Evolutionary conservation across 2,888 invertebrate species (phyloP).

Genomic region (Nephrotoma guestfalica): DNA sequence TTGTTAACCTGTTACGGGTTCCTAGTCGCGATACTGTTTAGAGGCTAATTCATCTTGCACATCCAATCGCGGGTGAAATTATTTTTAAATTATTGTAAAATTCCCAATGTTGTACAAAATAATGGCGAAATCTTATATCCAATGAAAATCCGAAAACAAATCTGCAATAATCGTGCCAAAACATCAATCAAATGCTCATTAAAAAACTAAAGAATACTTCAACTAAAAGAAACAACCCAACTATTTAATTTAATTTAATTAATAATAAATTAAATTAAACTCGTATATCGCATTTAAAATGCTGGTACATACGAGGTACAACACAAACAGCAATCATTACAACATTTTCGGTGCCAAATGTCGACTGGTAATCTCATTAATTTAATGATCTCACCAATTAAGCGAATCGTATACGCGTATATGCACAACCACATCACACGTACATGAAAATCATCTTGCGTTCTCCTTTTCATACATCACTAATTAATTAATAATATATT

Average conservation of each 20-base stretch:
- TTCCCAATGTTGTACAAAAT: background rate
- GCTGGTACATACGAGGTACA: background rate
- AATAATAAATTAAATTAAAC: background rate
- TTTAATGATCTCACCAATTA: background rate
- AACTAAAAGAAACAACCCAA: background rate
- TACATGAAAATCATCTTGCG: background rate
- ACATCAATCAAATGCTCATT: background rate
- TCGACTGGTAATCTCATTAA: background rate
- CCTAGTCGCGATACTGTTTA: no score
- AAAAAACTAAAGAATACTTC: background rate
- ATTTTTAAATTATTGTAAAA: no score
- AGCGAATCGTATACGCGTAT: background rate
- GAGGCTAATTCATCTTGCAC: no score
- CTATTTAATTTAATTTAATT: background rate
- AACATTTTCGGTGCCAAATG: background rate
- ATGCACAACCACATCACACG: no score
- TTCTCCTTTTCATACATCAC: background rate
- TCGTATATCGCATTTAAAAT: background rate
- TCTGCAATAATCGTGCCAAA: background rate
- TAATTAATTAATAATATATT: background rate
- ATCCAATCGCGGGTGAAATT: no score
- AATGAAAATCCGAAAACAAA: background rate
- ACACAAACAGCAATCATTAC: background rate
- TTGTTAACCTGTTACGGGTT: no score
- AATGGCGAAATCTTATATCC: background rate